These are phyloP conservation scores for Drosophila tropicalis DNA, from an alignment of 1,140 invertebrate species.

Conservation along the genomic window DNA sequence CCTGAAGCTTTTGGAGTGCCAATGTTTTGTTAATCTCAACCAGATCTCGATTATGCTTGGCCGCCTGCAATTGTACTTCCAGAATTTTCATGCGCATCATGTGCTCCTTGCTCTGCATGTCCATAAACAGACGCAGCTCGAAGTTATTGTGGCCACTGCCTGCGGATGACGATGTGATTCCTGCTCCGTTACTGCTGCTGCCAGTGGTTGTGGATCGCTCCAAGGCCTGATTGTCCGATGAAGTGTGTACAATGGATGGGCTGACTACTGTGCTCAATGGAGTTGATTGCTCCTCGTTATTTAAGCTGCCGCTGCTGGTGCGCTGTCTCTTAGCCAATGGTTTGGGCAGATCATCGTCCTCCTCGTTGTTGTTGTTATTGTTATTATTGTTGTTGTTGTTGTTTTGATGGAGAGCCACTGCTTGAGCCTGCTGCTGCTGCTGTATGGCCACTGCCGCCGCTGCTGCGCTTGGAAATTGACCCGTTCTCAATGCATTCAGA, in stretches of 20 bases:
- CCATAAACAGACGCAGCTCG: conserved; percentile 77
- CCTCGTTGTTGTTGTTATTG: conserved; percentile 66
- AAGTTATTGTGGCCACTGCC: conserved; percentile 36
- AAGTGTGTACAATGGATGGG: conserved; percentile 26
- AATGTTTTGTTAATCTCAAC: conserved; percentile 82
- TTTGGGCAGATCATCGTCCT: conserved; percentile 55
- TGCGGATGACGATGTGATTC: conserved; percentile 8
- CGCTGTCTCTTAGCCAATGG: conserved; percentile 71
- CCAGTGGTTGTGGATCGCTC: conserved; percentile 45
- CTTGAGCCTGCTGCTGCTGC: conserved; percentile 68
- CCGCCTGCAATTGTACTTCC: conserved; percentile 81
- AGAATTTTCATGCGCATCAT: conserved; percentile 82
- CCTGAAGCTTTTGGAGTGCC: conserved; percentile 78
- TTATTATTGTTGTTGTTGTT: conserved; percentile 55
- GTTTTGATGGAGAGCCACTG: conserved; percentile 54
- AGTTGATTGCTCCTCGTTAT: conserved; percentile 54
- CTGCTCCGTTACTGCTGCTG: conserved; percentile 40
- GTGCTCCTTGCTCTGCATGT: conserved; percentile 83
- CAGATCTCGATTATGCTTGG: conserved; percentile 80
- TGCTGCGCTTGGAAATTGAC: conserved; percentile 73
- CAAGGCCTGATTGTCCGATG: conserved; percentile 54
- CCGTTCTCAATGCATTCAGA: conserved; percentile 72
- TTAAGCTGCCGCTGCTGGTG: conserved; percentile 63
- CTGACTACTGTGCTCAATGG: conserved; percentile 9
- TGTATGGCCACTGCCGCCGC: conserved; percentile 77